These are phyloP conservation scores for Caenorhabditis japonica DNA, from an alignment of 2,888 invertebrate species.

Conservation along the genomic window DNA sequence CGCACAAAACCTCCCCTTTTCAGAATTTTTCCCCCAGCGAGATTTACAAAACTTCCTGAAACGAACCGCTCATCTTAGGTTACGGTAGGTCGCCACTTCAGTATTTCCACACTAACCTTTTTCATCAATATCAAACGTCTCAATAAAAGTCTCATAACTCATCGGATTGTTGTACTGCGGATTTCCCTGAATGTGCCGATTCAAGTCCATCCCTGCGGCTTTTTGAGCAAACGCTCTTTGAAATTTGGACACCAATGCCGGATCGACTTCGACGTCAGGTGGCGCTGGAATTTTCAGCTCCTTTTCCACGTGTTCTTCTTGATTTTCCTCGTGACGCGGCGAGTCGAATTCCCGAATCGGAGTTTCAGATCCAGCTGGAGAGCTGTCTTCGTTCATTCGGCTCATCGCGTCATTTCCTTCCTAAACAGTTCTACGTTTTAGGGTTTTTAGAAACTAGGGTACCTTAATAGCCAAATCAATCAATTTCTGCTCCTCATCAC, in stretches of 20 bases:
- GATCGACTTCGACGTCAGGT: conserved; percentile 36
- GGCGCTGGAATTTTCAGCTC: conserved; percentile 43
- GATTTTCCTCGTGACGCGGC: too few species aligned
- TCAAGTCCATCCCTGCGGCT: conserved; percentile 48
- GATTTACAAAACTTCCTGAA: too few species aligned
- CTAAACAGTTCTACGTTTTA: too few species aligned
- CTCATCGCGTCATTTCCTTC: not conserved
- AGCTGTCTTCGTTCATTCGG: not conserved
- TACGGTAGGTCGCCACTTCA: too few species aligned
- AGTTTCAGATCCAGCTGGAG: conserved; percentile 15
- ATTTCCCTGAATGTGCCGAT: conserved; percentile 46
- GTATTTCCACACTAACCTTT: conserved; percentile 33
- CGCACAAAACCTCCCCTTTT: too few species aligned
- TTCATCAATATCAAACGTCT: conserved; percentile 58
- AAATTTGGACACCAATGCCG: conserved; percentile 22
- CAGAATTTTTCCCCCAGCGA: too few species aligned
- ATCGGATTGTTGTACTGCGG: conserved; percentile 62
- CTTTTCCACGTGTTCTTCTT: not conserved
- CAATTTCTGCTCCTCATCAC: conserved; percentile 55
- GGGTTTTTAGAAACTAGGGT: too few species aligned
- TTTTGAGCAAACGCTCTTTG: conserved; percentile 52
- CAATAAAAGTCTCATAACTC: conserved; percentile 65
- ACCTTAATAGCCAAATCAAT: conserved; percentile 53
- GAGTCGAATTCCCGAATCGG: conserved; percentile 14
- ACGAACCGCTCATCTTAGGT: too few species aligned